Evolutionary conservation across 1,140 invertebrate species (phyloP).

Genomic region (Spodoptera frugiperda): DNA sequence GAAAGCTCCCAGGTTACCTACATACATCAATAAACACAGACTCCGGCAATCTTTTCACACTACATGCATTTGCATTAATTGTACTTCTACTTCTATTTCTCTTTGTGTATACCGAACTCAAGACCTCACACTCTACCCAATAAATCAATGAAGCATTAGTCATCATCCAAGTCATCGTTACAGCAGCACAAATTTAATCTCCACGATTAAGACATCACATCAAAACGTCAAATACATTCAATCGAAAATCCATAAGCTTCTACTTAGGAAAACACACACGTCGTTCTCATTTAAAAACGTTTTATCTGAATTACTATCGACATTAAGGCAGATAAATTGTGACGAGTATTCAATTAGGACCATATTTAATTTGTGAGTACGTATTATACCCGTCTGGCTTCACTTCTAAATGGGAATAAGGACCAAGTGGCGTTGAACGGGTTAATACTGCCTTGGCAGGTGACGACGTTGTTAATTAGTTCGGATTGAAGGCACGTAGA

Average conservation of each 20-base stretch:
- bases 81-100: no score
- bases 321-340: constrained; percentile 14
- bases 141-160: no score
- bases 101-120: no score
- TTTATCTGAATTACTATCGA: constrained; percentile 21
- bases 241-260: background rate
- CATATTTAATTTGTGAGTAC: constrained; percentile 9
- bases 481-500: no score
- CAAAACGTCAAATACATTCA: background rate
- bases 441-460: background rate
- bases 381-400: background rate
- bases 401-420: background rate
- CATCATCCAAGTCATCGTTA: background rate
- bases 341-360: constrained; percentile 12
- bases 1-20: no score
- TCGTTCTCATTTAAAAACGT: constrained; percentile 15
- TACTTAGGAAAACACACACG: constrained; percentile 26
- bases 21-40: no score
- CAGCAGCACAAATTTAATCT: background rate
- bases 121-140: no score
- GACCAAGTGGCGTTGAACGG: background rate
- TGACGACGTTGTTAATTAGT: background rate
- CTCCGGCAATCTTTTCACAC: no score
- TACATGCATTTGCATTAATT: no score
- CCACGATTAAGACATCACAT: constrained; percentile 14